Base-by-base conservation (phyloP, 2,888 invertebrate genomes). In the Hemaris fuciformis region DNA sequence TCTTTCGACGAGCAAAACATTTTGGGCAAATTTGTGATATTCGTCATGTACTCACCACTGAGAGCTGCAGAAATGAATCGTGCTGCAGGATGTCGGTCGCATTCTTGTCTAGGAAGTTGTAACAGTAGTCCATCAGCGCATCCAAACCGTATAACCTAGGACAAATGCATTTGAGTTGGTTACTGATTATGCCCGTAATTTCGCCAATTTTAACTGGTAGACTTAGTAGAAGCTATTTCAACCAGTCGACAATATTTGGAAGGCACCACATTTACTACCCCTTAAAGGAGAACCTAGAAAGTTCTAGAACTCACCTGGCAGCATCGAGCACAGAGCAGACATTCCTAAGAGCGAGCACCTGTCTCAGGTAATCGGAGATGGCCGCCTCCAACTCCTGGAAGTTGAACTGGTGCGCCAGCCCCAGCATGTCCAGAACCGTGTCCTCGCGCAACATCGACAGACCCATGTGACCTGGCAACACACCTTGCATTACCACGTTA, bases 251-350 rank as follows among this genome's bases (percentile, higher is more conserved):
- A 59, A 10, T 8, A 8, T 18, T n/a, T n/a, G n/a, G n/a, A n/a
- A n/a, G n/a, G n/a, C n/a, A n/a, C n/a, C n/a, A n/a, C n/a, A n/a
- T n/a, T n/a, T n/a, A n/a, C n/a, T n/a, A n/a, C n/a, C n/a, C n/a
- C n/a, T n/a, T n/a, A n/a, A n/a, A n/a, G n/a, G n/a, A n/a, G n/a
- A n/a, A n/a, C n/a, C n/a, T n/a, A n/a, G n/a, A n/a, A n/a, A n/a
- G n/a, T n/a, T 5, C 2, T 20, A 42, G 25, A 13, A 25, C 59
- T 65, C 66, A 93, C 87, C 96, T 94, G 13, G 99, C 98, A 0
- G 98, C 97, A 83, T 99, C 99, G 72, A 98, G 95, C 72, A 99
- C 97, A n/a, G 97, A 94, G 87, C 99, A 99, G 0, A 99, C 98
- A 88, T 99, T 99, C 75, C 95, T 94, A 60, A 97, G 93, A 60